Evolutionary conservation across 2,113 vertebrate genomes (phyloP).

Genomic region (Turdus rufiventris): DNA sequence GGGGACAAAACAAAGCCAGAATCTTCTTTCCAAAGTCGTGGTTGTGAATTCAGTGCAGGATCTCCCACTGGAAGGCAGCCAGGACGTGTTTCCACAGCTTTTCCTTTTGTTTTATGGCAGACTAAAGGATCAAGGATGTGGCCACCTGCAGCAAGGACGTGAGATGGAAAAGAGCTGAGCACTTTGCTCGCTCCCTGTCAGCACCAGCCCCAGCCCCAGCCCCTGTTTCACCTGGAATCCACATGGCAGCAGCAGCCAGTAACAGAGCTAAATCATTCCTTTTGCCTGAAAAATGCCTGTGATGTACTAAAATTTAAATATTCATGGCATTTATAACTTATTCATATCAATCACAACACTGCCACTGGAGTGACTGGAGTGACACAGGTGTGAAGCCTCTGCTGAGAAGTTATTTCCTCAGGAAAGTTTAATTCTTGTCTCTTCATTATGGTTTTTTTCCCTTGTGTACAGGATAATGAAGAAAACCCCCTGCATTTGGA

Average conservation of each 20-base stretch:
- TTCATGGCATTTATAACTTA: background rate
- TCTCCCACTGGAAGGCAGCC: background rate
- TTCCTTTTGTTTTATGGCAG: background rate
- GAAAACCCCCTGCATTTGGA: background rate
- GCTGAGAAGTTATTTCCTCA: background rate
- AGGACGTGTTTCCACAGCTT: background rate
- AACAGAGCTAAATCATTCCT: background rate
- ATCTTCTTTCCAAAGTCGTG: background rate
- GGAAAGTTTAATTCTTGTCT: background rate
- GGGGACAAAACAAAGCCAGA: background rate
- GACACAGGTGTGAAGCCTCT: background rate
- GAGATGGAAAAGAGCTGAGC: background rate
- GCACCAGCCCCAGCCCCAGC: background rate
- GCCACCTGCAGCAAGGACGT: background rate
- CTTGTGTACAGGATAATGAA: background rate
- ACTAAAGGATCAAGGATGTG: background rate
- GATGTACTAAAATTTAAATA: background rate
- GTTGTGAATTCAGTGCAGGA: background rate
- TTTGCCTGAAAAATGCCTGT: background rate
- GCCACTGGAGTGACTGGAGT: background rate
- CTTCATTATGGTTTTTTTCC: fast-evolving
- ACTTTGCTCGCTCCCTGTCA: background rate
- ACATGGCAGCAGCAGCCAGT: background rate
- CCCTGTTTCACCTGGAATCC: background rate
- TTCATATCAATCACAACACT: background rate